Percentiles rank a stretch among this genome's conserved stretches.
These are phyloP conservation scores for Aquatica leii DNA, from an alignment of 2,888 invertebrate genomes.

Conservation along the genomic window DNA sequence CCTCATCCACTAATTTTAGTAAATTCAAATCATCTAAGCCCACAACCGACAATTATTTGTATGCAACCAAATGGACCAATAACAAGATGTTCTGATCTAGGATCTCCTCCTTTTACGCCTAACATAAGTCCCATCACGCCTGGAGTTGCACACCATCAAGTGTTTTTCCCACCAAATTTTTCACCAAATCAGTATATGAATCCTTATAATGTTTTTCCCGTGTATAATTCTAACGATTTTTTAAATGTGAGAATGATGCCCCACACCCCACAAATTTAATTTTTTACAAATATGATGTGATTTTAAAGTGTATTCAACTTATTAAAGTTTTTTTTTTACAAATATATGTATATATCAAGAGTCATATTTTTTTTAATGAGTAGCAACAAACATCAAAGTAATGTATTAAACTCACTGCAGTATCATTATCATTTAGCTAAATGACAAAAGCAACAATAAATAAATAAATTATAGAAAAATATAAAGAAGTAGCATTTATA, in stretches of 20 bases:
- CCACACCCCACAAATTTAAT: no score
- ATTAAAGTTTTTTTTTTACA: no score
- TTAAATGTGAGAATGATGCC: slow-evolving; percentile 23
- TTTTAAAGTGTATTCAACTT: no score
- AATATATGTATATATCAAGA: no score
- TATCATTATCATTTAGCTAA: no score
- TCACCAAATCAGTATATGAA: slow-evolving; percentile 35
- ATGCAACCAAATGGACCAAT: slow-evolving; percentile 10
- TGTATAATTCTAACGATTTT: slow-evolving; percentile 27
- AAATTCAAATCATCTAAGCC: neutral
- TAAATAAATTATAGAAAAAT: no score
- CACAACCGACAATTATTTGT: neutral
- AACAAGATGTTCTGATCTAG: slow-evolving; percentile 36
- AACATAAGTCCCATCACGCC: slow-evolving; percentile 37
- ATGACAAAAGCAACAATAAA: no score
- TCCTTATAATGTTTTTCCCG: slow-evolving; percentile 22
- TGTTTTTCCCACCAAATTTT: slow-evolving; percentile 47
- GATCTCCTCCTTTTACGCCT: slow-evolving; percentile 31
- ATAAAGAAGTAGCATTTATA: no score
- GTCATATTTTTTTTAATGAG: no score
- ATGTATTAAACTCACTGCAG: no score
- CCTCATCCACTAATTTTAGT: slow-evolving; percentile 18
- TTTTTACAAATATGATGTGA: no score
- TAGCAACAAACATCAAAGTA: no score
- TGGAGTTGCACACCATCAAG: slow-evolving; percentile 26